A percentile compares a stretch with the other conserved stretches of the same genome.
These are phyloP conservation scores for Junonia oenone DNA, from an alignment of 2,888 invertebrate genomes.

Conservation along the genomic window DNA sequence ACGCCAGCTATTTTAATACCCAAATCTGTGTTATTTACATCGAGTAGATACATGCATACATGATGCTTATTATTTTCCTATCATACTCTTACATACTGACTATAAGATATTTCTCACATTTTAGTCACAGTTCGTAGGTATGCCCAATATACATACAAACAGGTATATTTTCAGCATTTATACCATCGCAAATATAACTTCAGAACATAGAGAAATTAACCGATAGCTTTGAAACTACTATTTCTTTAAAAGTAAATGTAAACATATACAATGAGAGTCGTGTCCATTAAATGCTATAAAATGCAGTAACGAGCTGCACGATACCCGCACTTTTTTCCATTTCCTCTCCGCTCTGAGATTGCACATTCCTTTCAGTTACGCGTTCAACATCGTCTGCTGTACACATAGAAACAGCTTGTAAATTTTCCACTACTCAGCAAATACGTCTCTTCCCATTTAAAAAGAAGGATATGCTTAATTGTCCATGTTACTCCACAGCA, in stretches of 20 bases:
- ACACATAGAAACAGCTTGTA: neutral
- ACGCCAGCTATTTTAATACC: slow-evolving; percentile 1
- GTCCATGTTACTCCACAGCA: no score
- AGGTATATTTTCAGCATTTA: no score
- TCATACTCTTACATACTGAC: no score
- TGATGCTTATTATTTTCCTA: neutral
- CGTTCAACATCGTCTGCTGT: slow-evolving; percentile 1
- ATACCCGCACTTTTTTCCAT: neutral
- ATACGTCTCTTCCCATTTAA: neutral
- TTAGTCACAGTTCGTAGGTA: neutral
- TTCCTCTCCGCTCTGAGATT: slow-evolving; percentile 7
- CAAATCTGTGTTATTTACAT: neutral
- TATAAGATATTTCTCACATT: no score
- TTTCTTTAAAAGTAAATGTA: neutral
- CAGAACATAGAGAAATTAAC: neutral
- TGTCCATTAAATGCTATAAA: neutral
- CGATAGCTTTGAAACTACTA: neutral
- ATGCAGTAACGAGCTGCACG: neutral
- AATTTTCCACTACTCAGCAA: neutral
- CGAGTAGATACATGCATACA: neutral
- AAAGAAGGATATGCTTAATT: no score
- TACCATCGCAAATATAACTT: no score
- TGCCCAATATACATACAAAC: no score
- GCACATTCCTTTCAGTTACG: slow-evolving; percentile 1
- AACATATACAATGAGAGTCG: neutral